Base-by-base conservation (phyloP, 2,113 vertebrate genomes). In the Stigmatopora argus region DNA sequence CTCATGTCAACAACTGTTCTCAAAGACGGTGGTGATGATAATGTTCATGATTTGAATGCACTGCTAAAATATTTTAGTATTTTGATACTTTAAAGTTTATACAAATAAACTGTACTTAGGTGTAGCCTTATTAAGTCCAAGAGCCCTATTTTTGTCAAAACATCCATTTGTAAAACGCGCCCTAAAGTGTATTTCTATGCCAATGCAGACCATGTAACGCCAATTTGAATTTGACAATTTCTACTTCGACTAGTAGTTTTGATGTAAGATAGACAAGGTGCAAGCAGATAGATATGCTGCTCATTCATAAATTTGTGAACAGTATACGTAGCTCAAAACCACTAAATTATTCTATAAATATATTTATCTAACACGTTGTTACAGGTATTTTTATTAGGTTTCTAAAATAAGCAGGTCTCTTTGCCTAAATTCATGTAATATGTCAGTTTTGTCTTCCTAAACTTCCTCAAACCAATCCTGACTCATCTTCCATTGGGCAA, bases 1-100 rank as follows among this genome's bases (percentile, higher is more conserved):
- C 19, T 23, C 67, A 11, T 61, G 26, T 53, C 51, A 56, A 44
- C 26, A 10, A 52, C 62, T 21, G 60, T 63, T 46, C 26, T n/a
- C 48, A 2, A 47, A 31, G 47, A 47, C 46, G 14, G 13, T 1
- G 23, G 26, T 47, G 21, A 6, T 13, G 1, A 31, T 48, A 63
- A 62, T 66, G 34, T 51, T 9, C 17, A 48, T 49, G 23, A 23
- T 11, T 26, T 1, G 31, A 46, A 46, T 45, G 34, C n/a, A 51
- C 34, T 15, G 41, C 10, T 48, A 60, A 47, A 59, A 59, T 41
- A 41, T 8, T 41, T 10, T 41, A 31, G 26, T 31, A 31, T 31
- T 31, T 31, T 31, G 26, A 31, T 31, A 31, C 26, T 31, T 31
- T 31, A 31, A 31, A 31, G 26, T 31, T 31, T 31, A 31, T 31